Conservation (phyloP, 1,140 invertebrate genomes). For the Metaphire vulgaris region DNA sequence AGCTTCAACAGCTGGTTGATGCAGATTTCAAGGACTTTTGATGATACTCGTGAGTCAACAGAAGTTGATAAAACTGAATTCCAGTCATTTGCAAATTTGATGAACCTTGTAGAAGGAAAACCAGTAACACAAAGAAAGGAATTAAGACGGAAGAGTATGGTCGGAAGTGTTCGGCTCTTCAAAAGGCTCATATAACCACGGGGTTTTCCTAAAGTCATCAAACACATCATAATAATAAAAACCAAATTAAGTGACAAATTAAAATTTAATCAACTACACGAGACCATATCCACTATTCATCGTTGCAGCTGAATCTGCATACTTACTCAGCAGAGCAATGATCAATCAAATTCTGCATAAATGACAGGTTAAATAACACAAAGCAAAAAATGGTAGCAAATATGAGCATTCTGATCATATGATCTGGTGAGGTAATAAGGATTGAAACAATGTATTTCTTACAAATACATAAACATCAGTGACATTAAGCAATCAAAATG, state of each 20-base stretch:
- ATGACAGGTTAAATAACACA: too few species aligned
- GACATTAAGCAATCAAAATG: not conserved
- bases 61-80: not conserved
- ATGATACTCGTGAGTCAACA: not conserved
- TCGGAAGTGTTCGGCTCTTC: constrained; percentile 9
- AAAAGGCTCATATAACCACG: constrained; percentile 15
- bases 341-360: too few species aligned
- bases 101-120: not conserved
- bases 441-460: not conserved
- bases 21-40: not conserved
- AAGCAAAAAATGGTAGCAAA: too few species aligned
- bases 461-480: not conserved
- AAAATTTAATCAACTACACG: not conserved
- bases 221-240: not conserved
- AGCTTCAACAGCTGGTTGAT: not conserved
- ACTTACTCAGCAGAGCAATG: not conserved
- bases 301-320: not conserved
- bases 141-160: constrained; percentile 6
- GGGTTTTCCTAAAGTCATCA: not conserved
- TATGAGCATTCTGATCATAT: too few species aligned
- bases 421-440: not conserved
- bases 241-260: not conserved
- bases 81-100: not conserved
- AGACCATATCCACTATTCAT: not conserved
- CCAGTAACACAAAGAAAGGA: not conserved